phyloP scores from a whole-genome alignment of 2,888 invertebrate genomes.

The Trissolcus japonicus region DNA sequence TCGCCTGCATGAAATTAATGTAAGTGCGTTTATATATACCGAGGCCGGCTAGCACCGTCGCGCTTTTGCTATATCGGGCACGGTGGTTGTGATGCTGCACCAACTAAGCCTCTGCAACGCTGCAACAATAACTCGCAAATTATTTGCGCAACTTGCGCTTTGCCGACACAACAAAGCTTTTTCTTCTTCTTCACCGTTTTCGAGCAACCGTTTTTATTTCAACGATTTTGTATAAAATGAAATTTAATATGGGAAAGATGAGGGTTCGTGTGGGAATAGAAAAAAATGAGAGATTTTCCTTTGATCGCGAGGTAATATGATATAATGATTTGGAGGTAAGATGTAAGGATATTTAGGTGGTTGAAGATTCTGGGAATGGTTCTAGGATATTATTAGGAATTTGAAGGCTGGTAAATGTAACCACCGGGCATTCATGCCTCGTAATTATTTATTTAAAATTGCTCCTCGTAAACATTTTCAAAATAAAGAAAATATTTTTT shows the following conservation, averaged over 20 bases:
- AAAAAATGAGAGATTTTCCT: not conserved
- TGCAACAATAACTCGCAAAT: slow-evolving; percentile 1
- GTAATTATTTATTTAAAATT: too few species aligned
- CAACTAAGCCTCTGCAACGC: not conserved
- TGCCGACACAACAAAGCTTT: not conserved
- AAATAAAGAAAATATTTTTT: not conserved
- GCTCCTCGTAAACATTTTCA: too few species aligned
- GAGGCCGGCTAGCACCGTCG: slow-evolving; percentile 17
- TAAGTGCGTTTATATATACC: slow-evolving; percentile 21
- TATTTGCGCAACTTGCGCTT: not conserved
- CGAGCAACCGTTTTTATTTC: too few species aligned
- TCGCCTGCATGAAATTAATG: slow-evolving; percentile 14
- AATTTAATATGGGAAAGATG: not conserved
- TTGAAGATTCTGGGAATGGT: slow-evolving; percentile 9
- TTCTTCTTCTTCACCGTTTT: not conserved
- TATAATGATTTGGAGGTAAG: not conserved
- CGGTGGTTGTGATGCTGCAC: not conserved
- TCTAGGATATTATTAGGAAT: slow-evolving; percentile 28
- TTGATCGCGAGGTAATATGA: not conserved
- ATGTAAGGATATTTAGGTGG: slow-evolving; percentile 17
- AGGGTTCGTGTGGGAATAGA: not conserved
- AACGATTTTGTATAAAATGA: not conserved
- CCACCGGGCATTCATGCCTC: slow-evolving; percentile 15
- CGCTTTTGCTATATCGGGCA: slow-evolving; percentile 28
- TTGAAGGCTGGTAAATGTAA: slow-evolving; percentile 17